Percentiles rank a stretch among this genome's conserved stretches.
Conservation (phyloP, 2,113 vertebrate genomes). For the Tachysurus vachellii region DNA sequence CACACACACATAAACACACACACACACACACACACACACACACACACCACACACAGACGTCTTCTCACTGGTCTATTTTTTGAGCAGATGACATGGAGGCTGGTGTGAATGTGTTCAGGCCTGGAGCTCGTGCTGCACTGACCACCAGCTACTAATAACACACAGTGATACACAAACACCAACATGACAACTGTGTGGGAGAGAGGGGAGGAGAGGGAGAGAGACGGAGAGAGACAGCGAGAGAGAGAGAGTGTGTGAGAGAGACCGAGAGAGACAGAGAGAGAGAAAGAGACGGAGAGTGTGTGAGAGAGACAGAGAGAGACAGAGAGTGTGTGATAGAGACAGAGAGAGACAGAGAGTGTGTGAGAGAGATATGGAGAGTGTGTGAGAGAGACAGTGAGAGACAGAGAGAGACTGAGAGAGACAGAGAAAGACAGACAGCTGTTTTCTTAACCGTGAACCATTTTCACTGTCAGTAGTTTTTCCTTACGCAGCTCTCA, state of each 20-base stretch:
- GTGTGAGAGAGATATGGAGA: too few species aligned
- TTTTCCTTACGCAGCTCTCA: neutral
- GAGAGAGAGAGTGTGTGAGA: neutral
- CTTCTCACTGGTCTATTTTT: slow-evolving; percentile 55
- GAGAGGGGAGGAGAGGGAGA: too few species aligned
- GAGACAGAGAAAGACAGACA: neutral
- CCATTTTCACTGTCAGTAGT: too few species aligned
- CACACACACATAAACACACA: neutral
- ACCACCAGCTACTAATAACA: slow-evolving; percentile 58
- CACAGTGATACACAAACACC: slow-evolving; percentile 41
- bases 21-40: neutral
- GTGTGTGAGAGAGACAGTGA: neutral
- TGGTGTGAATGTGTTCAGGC: slow-evolving; percentile 39
- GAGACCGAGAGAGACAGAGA: rapidly evolving
- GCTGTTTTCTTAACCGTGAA: too few species aligned
- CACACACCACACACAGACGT: slow-evolving; percentile 28
- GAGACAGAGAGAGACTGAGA: neutral
- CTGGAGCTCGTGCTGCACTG: slow-evolving; percentile 43
- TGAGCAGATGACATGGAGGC: slow-evolving; percentile 47
- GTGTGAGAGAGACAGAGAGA: neutral
- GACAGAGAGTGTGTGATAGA: too few species aligned
- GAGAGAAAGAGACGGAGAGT: neutral
- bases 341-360: neutral
- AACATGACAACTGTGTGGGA: neutral
- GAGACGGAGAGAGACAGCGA: neutral